Conservation (phyloP, 2,113 vertebrate genomes). For the Chamaea fasciata region DNA sequence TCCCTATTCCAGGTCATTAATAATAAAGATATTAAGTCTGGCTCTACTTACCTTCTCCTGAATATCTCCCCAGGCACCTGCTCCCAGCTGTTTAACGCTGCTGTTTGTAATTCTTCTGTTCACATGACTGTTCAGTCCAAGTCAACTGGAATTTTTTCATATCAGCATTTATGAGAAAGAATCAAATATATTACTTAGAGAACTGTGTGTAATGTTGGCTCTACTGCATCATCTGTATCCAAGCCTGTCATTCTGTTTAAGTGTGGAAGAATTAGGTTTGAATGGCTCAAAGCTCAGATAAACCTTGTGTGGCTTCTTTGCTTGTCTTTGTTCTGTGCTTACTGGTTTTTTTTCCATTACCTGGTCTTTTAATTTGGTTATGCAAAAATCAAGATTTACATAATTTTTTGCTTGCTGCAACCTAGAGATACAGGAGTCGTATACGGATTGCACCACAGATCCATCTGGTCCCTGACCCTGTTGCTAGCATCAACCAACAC, state of each 20-base stretch:
- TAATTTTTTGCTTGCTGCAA: background rate
- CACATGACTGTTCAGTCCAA: background rate
- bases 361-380: background rate
- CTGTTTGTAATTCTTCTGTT: background rate
- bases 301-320: background rate
- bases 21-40: constrained; percentile 30
- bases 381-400: background rate
- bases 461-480: background rate
- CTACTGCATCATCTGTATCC: background rate
- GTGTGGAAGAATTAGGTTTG: background rate
- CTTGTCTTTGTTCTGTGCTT: background rate
- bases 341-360: background rate
- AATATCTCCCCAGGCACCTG: constrained; percentile 33
- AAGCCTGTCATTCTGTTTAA: background rate
- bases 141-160: background rate
- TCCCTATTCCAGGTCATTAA: constrained; percentile 32
- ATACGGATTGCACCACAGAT: background rate
- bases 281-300: background rate
- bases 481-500: background rate
- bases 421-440: background rate
- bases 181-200: background rate
- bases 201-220: background rate
- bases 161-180: background rate
- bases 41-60: background rate
- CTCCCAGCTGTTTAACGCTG: background rate